These are phyloP conservation scores for Coregonus suidteri DNA, from an alignment of 2,797 vertebrate species.

Conservation along the genomic window DNA sequence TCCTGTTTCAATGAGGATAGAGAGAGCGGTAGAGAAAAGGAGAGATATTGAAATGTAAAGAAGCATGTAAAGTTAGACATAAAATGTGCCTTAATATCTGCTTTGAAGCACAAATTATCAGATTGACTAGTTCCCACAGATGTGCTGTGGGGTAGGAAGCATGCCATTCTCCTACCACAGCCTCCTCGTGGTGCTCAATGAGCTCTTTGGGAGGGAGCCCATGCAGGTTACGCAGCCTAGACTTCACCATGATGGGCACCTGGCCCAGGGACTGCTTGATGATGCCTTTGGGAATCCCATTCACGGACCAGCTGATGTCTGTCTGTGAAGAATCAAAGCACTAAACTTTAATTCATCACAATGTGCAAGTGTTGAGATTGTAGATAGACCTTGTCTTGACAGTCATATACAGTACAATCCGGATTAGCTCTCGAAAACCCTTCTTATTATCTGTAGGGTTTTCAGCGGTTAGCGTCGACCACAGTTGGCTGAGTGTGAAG, in stretches of 20 bases:
- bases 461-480: too few relatives aligned
- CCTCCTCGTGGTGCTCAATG: slow-evolving; percentile 89
- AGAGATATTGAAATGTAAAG: neutral
- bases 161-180: slow-evolving; percentile 78
- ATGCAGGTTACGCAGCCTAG: slow-evolving; percentile 87
- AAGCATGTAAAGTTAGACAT: neutral
- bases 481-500: too few relatives aligned
- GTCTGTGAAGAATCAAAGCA: slow-evolving; percentile 66
- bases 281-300: slow-evolving; percentile 84
- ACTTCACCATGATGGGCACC: slow-evolving; percentile 96
- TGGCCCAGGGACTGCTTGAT: slow-evolving; percentile 88
- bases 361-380: neutral
- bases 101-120: neutral
- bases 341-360: slow-evolving; percentile 11
- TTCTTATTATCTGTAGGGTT: too few relatives aligned
- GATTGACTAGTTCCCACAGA: neutral
- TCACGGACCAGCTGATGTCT: slow-evolving; percentile 90
- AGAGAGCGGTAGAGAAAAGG: neutral
- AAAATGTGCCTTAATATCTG: neutral
- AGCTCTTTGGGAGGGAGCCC: slow-evolving; percentile 84
- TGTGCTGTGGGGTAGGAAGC: neutral
- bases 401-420: neutral
- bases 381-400: neutral
- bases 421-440: too few relatives aligned
- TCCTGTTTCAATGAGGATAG: slow-evolving; percentile 75